These are phyloP conservation scores for Amblyjoppa proteus DNA, from an alignment of 2,888 invertebrate species.

Conservation along the genomic window DNA sequence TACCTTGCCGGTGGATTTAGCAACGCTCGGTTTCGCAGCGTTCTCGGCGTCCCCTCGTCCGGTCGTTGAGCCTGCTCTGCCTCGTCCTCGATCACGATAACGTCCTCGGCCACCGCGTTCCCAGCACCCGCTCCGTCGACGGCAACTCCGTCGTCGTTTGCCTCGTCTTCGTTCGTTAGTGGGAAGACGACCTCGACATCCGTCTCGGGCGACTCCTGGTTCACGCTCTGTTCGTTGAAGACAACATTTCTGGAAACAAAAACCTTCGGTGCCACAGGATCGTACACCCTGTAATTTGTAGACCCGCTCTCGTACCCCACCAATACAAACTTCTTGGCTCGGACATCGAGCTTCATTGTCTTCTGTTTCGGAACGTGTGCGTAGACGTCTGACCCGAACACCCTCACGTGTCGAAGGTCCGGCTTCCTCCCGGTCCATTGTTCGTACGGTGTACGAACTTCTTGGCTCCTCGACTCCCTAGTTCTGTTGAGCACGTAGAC, in stretches of 20 bases:
- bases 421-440: constrained; percentile 32
- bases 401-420: constrained; percentile 43
- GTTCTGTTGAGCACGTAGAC: constrained; percentile 43
- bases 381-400: constrained; percentile 71
- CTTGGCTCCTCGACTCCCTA: background rate
- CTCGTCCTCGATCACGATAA: constrained; percentile 40
- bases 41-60: constrained; percentile 14
- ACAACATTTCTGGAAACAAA: constrained; percentile 36
- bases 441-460: constrained; percentile 35
- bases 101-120: constrained; percentile 18
- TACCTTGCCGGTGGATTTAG: constrained; percentile 46
- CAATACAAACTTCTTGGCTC: constrained; percentile 44
- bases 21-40: constrained; percentile 40
- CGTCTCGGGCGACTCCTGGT: background rate
- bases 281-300: constrained; percentile 37
- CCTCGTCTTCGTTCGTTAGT: constrained; percentile 50
- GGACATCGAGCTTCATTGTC: constrained; percentile 48
- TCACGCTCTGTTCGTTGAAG: constrained; percentile 35
- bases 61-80: constrained; percentile 5
- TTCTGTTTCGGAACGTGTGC: constrained; percentile 70
- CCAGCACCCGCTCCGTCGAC: constrained; percentile 20
- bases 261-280: constrained; percentile 29
- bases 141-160: constrained; percentile 20
- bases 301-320: constrained; percentile 41
- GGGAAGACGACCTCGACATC: too few relatives aligned